A percentile compares a stretch with the other conserved stretches of the same genome.
phyloP scores from a whole-genome alignment of 1,140 invertebrate species.

The Megalonaias nervosa region DNA sequence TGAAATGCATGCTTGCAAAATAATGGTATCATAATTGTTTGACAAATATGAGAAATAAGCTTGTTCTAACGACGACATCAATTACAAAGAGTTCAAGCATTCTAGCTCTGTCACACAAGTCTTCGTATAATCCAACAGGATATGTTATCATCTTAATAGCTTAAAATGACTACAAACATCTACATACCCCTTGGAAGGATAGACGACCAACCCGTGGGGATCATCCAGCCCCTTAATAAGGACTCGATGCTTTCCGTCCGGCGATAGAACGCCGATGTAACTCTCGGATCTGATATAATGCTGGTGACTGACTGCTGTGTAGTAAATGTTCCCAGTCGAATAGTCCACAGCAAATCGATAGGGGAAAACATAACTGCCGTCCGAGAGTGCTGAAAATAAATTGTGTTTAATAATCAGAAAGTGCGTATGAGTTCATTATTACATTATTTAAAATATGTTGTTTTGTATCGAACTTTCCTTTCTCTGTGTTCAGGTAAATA shows the following conservation, averaged over 20 bases:
- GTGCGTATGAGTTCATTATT: no score
- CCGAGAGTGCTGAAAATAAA: not conserved
- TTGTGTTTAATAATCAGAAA: no score
- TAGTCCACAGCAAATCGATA: conserved; percentile 19
- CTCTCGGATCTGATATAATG: not conserved
- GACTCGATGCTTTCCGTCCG: conserved; percentile 2
- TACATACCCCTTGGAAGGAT: conserved; percentile 20
- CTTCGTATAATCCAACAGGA: no score
- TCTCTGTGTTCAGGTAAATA: no score
- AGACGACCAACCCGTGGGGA: conserved; percentile 20
- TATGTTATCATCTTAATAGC: not conserved
- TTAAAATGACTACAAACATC: not conserved
- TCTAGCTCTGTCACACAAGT: no score
- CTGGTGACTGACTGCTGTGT: not conserved
- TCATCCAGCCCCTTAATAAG: conserved; percentile 9
- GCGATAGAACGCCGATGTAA: conserved; percentile 18
- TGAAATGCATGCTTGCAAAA: no score
- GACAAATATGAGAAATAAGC: no score
- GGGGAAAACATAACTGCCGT: not conserved
- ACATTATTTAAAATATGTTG: no score
- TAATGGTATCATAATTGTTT: no score
- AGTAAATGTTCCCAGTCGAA: conserved; percentile 28
- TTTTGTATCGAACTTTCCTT: no score
- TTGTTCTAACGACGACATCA: no score
- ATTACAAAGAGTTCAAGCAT: no score